A percentile compares a stretch with the other conserved stretches of the same genome.
These are phyloP conservation scores for Vanacampus margaritifer DNA, from an alignment of 2,113 vertebrate species.

Conservation along the genomic window DNA sequence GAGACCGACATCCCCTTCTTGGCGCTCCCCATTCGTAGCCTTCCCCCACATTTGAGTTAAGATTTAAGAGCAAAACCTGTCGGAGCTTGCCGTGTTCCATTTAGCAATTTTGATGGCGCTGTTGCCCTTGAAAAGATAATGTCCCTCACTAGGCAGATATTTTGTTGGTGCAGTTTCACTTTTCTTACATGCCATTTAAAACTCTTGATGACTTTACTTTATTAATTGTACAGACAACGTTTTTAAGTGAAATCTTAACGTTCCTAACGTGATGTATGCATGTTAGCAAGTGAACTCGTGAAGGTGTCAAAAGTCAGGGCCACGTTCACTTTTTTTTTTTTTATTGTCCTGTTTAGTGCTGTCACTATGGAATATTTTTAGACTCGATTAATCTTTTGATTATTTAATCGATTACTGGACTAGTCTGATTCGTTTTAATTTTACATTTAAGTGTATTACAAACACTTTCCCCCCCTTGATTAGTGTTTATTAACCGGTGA, in stretches of 20 bases:
- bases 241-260: not conserved
- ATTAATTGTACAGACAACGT: not conserved
- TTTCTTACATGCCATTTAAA: not conserved
- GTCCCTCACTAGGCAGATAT: not conserved
- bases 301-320: too few species aligned
- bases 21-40: constrained; percentile 24
- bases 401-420: too few species aligned
- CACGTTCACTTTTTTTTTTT: too few species aligned
- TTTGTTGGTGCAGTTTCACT: not conserved
- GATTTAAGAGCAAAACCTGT: constrained; percentile 54
- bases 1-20: constrained; percentile 43
- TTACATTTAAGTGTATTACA: too few species aligned
- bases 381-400: too few species aligned
- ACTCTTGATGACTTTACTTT: not conserved
- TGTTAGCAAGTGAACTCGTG: too few species aligned
- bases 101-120: constrained; percentile 40
- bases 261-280: too few species aligned
- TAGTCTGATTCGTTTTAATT: too few species aligned
- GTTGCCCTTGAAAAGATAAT: constrained; percentile 24
- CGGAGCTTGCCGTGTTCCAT: constrained; percentile 45
- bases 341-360: too few species aligned
- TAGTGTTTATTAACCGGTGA: too few species aligned
- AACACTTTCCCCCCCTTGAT: too few species aligned
- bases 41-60: constrained; percentile 32
- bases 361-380: too few species aligned